These are phyloP conservation scores for Eupithecia dodoneata DNA, from an alignment of 2,888 invertebrate genomes.

Conservation along the genomic window DNA sequence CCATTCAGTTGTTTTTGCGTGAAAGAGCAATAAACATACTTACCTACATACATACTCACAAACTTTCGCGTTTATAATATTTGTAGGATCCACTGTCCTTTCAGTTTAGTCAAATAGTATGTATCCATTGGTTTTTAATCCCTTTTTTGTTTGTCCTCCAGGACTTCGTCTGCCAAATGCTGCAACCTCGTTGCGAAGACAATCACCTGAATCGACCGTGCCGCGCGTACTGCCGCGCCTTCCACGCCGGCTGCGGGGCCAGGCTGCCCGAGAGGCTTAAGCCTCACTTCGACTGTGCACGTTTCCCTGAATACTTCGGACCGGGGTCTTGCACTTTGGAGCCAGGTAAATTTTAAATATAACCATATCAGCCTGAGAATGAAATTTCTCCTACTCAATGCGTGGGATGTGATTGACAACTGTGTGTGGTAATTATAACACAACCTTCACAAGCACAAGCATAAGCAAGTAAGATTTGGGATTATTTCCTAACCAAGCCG, in stretches of 20 bases:
- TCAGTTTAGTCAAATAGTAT: background rate
- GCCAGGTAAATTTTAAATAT: constrained; percentile 7
- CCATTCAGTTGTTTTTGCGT: too few species aligned
- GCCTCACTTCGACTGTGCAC: constrained; percentile 89
- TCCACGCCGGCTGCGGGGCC: constrained; percentile 92
- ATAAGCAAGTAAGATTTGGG: background rate
- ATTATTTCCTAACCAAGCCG: background rate
- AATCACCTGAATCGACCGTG: constrained; percentile 88
- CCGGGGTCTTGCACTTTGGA: constrained; percentile 88
- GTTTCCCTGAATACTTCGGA: constrained; percentile 91
- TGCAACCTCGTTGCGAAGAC: constrained; percentile 91
- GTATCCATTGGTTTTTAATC: background rate
- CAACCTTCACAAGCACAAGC: background rate
- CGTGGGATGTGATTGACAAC: background rate
- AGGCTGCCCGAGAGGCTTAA: constrained; percentile 89
- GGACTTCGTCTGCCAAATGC: constrained; percentile 93
- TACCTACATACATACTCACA: too few species aligned
- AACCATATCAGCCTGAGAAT: background rate
- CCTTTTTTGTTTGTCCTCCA: constrained; percentile 39
- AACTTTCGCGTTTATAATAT: too few species aligned
- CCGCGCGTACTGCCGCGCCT: constrained; percentile 92
- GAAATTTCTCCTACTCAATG: background rate
- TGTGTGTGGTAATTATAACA: background rate
- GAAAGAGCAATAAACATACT: too few species aligned
- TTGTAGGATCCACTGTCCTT: background rate